Evolutionary conservation across 2,797 vertebrate genomes (phyloP), one percentile per base, ranked within the genome.

Genomic region (Pseudochaenichthys georgianus): DNA sequence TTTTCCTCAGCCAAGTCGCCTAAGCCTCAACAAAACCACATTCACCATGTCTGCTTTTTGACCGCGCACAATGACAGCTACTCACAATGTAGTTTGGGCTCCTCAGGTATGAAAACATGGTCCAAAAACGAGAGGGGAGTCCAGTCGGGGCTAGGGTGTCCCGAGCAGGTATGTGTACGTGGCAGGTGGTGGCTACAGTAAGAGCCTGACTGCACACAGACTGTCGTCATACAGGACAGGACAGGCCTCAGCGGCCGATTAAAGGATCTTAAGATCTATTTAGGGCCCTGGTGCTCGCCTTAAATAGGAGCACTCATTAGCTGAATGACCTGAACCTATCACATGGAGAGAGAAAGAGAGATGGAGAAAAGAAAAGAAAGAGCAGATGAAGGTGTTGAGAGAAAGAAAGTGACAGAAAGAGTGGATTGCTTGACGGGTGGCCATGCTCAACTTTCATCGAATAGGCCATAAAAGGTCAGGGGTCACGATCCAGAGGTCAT

Each of bases 251-350:
- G 61, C 28, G 10, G 68, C 72, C 34, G 89, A 92, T 92, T 93
- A 94, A 77, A 82, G 83, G 88, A 82, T 92, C 90, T 94, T 80
- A 87, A 70, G 80, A 81, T 90, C 90, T 94, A 94, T 94, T 94
- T 94, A 91, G 83, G 66, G 88, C 83, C 42, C 16, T 23, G 69
- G 77, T 60, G 66, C 87, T 89, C 23, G 80, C 83, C 88, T 91
- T 89, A 94, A 93, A 94, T 91, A 90, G 93, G 82, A 91, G 85
- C 75, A 57, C 92, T 93, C 91, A 89, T 94, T 93, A 93, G 87
- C 81, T 82, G 87, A 78, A 75, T 76, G 85, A 91, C 89, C 87
- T 87, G 83, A 74, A 78, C 68, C 66, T 47, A 62, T 70, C 46
- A 66, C 3, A 54, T 42, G 4, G 13, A n/a, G 21, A 19, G 19